These are phyloP conservation scores for Unio pictorum DNA, from an alignment of 2,888 invertebrate species.

Conservation along the genomic window DNA sequence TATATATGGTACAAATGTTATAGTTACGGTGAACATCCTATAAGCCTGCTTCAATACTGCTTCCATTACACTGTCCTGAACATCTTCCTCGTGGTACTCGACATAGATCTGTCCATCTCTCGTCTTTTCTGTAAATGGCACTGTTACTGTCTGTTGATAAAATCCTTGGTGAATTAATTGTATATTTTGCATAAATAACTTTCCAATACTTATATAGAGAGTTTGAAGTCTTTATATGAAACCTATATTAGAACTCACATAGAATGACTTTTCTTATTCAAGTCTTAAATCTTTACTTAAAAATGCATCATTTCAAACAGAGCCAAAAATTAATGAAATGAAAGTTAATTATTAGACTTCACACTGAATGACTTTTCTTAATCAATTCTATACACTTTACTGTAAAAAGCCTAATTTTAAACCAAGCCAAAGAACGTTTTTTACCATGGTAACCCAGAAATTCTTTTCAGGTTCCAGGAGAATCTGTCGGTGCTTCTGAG, in stretches of 20 bases:
- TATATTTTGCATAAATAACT: too few species aligned
- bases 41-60: slow-evolving; percentile 84
- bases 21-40: slow-evolving; percentile 79
- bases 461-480: slow-evolving; percentile 89
- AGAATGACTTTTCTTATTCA: not conserved
- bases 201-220: too few species aligned
- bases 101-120: slow-evolving; percentile 81
- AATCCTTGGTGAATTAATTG: too few species aligned
- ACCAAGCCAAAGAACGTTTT: not conserved
- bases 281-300: not conserved
- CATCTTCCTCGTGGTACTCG: slow-evolving; percentile 87
- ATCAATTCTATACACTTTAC: not conserved
- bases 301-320: not conserved
- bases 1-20: too few species aligned
- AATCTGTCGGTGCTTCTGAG: slow-evolving; percentile 86
- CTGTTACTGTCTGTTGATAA: slow-evolving; percentile 78
- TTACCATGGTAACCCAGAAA: slow-evolving; percentile 92
- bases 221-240: too few species aligned
- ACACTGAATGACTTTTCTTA: too few species aligned
- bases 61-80: slow-evolving; percentile 83
- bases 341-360: too few species aligned
- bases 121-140: slow-evolving; percentile 76
- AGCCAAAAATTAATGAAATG: not conserved
- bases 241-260: not conserved
- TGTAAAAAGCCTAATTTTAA: not conserved